Evolutionary conservation across 2,113 vertebrate species (phyloP).

Genomic region (Vicugna pacos): DNA sequence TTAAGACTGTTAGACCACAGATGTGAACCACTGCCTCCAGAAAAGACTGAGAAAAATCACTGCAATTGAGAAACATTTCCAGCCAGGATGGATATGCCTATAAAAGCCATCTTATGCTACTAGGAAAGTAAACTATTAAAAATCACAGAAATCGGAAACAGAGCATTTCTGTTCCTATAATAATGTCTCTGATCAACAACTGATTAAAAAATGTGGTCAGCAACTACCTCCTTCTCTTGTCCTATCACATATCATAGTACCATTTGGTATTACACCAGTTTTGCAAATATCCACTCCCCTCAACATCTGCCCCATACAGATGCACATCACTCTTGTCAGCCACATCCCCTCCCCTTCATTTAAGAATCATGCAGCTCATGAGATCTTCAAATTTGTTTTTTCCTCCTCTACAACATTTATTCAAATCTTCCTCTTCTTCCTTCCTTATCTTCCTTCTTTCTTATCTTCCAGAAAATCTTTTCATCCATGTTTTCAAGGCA

Average conservation of each 20-base stretch:
- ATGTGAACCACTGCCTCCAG: neutral
- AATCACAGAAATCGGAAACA: neutral
- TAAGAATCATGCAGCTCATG: neutral
- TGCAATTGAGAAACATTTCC: neutral
- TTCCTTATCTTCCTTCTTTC: neutral
- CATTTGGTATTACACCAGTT: neutral
- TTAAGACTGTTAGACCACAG: neutral
- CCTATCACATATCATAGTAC: neutral
- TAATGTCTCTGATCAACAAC: neutral
- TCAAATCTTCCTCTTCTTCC: neutral
- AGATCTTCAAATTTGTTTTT: neutral
- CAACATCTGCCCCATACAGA: neutral
- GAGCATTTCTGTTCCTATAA: neutral
- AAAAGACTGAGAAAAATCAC: neutral
- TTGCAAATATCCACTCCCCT: neutral
- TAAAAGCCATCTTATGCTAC: neutral
- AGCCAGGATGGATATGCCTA: neutral
- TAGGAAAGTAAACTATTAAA: neutral
- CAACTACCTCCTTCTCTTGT: neutral
- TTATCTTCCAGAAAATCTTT: neutral
- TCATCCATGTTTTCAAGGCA: neutral
- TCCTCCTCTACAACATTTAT: neutral
- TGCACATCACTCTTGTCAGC: fast-evolving
- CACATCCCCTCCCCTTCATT: neutral
- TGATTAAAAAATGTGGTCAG: neutral